phyloP scores from a whole-genome alignment of 2,113 vertebrate genomes.

The Mormyrus iriodes region DNA sequence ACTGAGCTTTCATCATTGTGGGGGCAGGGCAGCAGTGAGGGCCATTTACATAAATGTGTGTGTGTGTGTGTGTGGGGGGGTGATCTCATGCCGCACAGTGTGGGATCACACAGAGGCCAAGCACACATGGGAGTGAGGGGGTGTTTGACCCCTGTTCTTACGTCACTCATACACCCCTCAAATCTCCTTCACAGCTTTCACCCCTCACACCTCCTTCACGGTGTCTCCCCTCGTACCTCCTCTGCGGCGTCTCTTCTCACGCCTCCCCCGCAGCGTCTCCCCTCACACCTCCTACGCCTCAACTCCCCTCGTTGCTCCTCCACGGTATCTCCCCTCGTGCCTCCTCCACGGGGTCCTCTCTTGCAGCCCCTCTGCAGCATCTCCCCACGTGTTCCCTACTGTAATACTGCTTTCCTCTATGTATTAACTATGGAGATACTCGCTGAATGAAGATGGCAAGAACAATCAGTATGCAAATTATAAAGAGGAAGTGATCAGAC shows the following conservation, averaged over 20 bases:
- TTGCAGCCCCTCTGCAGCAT: neutral
- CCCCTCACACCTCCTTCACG: neutral
- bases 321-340: too few species aligned
- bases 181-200: neutral
- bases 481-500: neutral
- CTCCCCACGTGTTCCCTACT: neutral
- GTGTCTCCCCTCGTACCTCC: neutral
- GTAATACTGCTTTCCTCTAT: neutral
- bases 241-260: too few species aligned
- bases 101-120: neutral
- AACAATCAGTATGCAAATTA: neutral
- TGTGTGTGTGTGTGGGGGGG: neutral
- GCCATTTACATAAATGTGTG: conserved; percentile 16
- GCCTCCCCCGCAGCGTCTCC: too few species aligned
- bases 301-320: neutral
- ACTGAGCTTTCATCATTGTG: conserved; percentile 39
- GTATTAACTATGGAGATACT: neutral
- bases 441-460: neutral
- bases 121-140: neutral
- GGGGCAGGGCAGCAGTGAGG: conserved; percentile 22
- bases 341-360: too few species aligned
- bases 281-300: neutral
- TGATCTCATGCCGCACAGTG: conserved; percentile 9
- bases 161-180: neutral
- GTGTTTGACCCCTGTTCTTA: neutral